Base-by-base conservation (phyloP, 2,113 vertebrate species). In the Planiliza haematocheilus region DNA sequence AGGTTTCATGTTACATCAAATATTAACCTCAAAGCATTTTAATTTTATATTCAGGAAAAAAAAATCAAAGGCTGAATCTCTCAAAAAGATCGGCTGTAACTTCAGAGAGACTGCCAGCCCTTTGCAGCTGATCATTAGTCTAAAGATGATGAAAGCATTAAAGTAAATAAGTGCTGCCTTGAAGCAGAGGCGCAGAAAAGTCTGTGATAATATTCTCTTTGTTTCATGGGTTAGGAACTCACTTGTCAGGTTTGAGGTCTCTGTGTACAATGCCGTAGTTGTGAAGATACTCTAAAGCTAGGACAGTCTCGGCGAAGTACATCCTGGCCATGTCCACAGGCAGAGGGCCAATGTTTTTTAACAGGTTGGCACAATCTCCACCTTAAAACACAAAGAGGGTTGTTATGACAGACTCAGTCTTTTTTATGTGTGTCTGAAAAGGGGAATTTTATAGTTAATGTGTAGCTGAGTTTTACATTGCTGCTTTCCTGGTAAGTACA, bases 181-280 rank as follows among this genome's bases (percentile, higher is more conserved):
- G 70, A 63, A 65, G 18, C 10, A 56, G 30, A 65, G 7, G 1
- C 7, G 0, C 8, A 14, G 36, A 53, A 39, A 21, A 61, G n/a
- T n/a, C 9, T 53, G 50, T 74, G 39, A 70, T 30, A 55, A 49
- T 41, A 42, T 48, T 59, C 36, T 45, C 20, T 43, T 59, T n/a
- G 39, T 12, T 30, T 36, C 34, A 43, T 10, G 49, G 30, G 13
- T n/a, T 18, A 13, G 16, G 41, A 14, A 81, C 96, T 94, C 85
- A 98, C 97, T 98, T 98, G 95, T 98, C 97, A 0, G 97, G 97
- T 92, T 99, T 99, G 82, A 99, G 97, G 88, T 99, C 97, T 10
- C 97, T 87, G 92, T 99, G 97, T 55, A 99, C 97, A 0, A 99
- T 97, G 86, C 97, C 97, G 0, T 98, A 99, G 91, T 96, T 98